These are phyloP conservation scores for Electrona antarctica DNA, from an alignment of 2,113 vertebrate genomes.

Conservation along the genomic window DNA sequence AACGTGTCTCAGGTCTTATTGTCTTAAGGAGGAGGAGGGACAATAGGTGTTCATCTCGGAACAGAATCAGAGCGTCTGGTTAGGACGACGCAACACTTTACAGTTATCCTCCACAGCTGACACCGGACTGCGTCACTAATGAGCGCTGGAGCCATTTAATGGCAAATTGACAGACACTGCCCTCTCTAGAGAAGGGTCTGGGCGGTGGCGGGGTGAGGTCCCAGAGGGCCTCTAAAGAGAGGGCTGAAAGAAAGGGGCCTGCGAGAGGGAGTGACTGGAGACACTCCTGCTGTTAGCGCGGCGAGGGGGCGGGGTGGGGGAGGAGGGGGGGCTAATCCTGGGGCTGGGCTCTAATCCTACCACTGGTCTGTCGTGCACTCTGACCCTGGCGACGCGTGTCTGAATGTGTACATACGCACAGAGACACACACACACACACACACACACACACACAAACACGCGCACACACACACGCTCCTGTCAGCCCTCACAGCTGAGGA, in stretches of 20 bases:
- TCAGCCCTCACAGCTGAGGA: constrained; percentile 65
- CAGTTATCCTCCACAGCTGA: not conserved
- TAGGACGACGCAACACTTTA: no score
- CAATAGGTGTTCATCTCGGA: no score
- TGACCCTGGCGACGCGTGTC: constrained; percentile 74
- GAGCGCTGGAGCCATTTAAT: constrained; percentile 45
- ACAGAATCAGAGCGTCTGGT: no score
- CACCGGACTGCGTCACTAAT: not conserved
- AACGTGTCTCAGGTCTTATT: no score
- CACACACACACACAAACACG: constrained; percentile 17
- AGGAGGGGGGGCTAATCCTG: constrained; percentile 66
- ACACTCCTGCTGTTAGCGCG: constrained; percentile 62
- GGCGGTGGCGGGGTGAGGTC: constrained; percentile 2
- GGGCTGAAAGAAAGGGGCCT: not conserved
- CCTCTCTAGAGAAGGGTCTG: constrained; percentile 7
- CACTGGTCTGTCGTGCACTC: constrained; percentile 62
- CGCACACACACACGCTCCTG: constrained; percentile 11
- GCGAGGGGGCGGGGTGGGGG: no score
- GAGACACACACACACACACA: not conserved
- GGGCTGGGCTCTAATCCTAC: constrained; percentile 73
- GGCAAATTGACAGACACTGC: constrained; percentile 44
- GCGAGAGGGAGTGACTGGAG: constrained; percentile 29
- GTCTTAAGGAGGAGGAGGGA: no score
- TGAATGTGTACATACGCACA: constrained; percentile 15
- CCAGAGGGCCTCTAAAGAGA: constrained; percentile 26